Evolutionary conservation across 1,140 invertebrate genomes (phyloP).

Genomic region (Pseudachorutes palmiensis): DNA sequence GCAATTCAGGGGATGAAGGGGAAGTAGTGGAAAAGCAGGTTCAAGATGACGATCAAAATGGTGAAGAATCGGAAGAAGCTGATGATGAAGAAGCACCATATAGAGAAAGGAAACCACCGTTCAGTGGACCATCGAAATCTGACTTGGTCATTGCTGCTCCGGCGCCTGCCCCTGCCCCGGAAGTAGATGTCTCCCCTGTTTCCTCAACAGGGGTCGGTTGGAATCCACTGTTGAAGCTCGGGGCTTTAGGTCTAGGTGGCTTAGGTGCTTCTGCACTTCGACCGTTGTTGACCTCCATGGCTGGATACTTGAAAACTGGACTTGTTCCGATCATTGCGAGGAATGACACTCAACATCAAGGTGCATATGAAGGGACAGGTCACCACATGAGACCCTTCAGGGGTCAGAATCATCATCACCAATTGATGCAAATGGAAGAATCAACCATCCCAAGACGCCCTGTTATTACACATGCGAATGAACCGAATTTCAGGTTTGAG

Average conservation of each 20-base stretch:
- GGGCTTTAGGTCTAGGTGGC: slow-evolving; percentile 38
- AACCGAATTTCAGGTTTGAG: slow-evolving; percentile 27
- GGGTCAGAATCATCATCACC: neutral
- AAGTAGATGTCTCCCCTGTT: slow-evolving; percentile 7
- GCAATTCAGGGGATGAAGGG: neutral
- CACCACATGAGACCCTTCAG: neutral
- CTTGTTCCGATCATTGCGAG: slow-evolving; percentile 27
- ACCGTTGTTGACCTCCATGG: slow-evolving; percentile 40
- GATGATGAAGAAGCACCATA: slow-evolving; percentile 5
- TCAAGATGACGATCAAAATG: slow-evolving; percentile 11
- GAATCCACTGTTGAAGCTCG: slow-evolving; percentile 31
- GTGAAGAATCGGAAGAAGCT: slow-evolving; percentile 11
- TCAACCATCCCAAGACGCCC: slow-evolving; percentile 26
- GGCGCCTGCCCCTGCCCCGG: neutral
- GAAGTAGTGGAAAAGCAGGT: neutral
- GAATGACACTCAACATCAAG: slow-evolving; percentile 36
- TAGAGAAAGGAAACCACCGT: slow-evolving; percentile 10
- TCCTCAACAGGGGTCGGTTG: slow-evolving; percentile 25
- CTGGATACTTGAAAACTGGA: slow-evolving; percentile 40
- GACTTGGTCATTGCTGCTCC: neutral
- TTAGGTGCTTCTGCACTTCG: slow-evolving; percentile 37
- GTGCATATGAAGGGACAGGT: neutral
- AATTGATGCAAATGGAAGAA: slow-evolving; percentile 6
- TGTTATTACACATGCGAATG: slow-evolving; percentile 28
- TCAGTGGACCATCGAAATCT: neutral